phyloP scores from a whole-genome alignment of 2,113 vertebrate genomes.

The Alces alces region DNA sequence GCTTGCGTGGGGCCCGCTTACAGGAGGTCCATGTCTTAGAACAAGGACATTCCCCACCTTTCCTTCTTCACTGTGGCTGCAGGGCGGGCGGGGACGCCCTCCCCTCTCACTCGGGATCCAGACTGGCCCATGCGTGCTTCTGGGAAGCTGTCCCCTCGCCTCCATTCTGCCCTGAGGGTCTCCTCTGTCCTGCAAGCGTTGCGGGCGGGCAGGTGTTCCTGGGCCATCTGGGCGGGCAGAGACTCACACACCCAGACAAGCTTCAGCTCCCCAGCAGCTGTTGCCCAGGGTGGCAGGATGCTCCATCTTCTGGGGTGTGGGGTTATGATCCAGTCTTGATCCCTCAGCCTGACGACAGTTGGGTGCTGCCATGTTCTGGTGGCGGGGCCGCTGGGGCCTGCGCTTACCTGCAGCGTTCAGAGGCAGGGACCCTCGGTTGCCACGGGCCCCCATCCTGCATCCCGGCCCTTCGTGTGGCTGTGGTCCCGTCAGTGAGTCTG shows the following conservation, averaged over 20 bases:
- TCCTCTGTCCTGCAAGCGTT: accelerated
- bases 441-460: accelerated
- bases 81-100: accelerated
- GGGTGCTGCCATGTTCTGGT: background rate
- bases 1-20: background rate
- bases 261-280: background rate
- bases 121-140: accelerated
- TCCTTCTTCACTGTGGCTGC: accelerated
- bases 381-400: accelerated
- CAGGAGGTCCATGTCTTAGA: background rate
- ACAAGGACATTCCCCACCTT: accelerated
- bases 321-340: background rate
- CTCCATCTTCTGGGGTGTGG: background rate
- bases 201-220: background rate
- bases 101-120: background rate
- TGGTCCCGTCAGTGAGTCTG: background rate
- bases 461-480: accelerated
- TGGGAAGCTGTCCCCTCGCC: accelerated
- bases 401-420: background rate
- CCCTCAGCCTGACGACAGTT: accelerated
- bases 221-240: background rate
- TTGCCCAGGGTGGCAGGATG: accelerated
- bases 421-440: background rate
- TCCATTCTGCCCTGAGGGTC: accelerated
- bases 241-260: background rate